Conservation (phyloP, 2,113 vertebrate genomes). For the Thomomys bottae region DNA sequence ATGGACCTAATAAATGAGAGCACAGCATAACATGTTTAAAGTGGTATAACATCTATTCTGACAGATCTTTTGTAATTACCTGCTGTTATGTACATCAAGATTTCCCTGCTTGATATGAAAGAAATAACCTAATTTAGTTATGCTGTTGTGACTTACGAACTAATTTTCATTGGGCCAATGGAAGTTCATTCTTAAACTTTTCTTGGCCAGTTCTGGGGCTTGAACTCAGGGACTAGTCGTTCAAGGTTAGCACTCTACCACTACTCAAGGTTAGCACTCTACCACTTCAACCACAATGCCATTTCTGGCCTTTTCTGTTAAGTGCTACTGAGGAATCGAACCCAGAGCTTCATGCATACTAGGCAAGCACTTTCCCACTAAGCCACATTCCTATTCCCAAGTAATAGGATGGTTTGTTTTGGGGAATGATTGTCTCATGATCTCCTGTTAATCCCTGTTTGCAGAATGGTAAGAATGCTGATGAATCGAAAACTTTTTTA, state of each 20-base stretch:
- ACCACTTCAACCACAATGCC: too few relatives aligned
- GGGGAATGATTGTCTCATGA: conserved; percentile 24
- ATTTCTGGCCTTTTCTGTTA: too few relatives aligned
- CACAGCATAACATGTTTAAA: conserved; percentile 53
- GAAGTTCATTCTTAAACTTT: conserved; percentile 25
- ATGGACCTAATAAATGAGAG: conserved; percentile 14
- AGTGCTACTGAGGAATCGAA: too few relatives aligned
- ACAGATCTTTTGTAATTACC: conserved; percentile 45
- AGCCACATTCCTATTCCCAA: too few relatives aligned
- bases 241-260: too few relatives aligned
- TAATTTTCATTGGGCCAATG: conserved; percentile 9
- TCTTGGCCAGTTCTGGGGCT: too few relatives aligned
- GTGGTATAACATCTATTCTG: conserved; percentile 30
- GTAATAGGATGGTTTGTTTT: conserved; percentile 37
- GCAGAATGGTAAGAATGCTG: conserved; percentile 5
- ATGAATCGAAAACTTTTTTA: conserved; percentile 24
- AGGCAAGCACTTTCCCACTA: too few relatives aligned
- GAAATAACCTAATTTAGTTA: conserved; percentile 55
- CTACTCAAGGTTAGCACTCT: too few relatives aligned
- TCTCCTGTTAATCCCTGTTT: neutral
- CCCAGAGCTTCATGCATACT: too few relatives aligned
- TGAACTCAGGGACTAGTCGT: too few relatives aligned
- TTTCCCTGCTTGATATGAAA: conserved; percentile 49
- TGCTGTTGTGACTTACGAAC: conserved; percentile 27
- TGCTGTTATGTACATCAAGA: conserved; percentile 21